Evolutionary conservation across 2,113 vertebrate species (phyloP), one percentile per base, ranked within the genome.

Genomic region (Psittacula cyanocephala): DNA sequence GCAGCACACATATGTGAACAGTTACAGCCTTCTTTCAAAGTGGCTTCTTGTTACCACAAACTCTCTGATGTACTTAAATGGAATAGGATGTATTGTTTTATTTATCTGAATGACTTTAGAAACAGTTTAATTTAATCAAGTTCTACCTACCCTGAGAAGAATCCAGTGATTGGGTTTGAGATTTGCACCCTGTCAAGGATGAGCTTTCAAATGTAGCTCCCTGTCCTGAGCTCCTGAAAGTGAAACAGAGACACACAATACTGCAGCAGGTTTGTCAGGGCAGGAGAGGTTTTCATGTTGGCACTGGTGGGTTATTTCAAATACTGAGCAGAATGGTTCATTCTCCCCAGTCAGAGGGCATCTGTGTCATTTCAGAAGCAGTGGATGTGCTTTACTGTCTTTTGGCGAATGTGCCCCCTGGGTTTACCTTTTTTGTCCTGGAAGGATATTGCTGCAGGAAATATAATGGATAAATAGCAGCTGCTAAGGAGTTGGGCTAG

Each of bases 101-200:
- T 65, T 79, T 68, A 47, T 9, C 76, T 79, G 41, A 72, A 44
- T 62, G 8, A 43, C 11, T 82, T 86, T 16, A 69, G 41, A 81
- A 82, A 53, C 3, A 49, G 17, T 43, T 70, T 46, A 43, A 46
- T 81, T 81, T 53, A 14, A 2, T 71, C 16, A 33, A 53, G 50
- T 62, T 69, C 39, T 83, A 25, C 94, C 3, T 96, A 98, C 98
- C 98, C 85, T 97, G 97, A 65, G 97, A 97, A 78, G 97, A 98
- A 87, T 97, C 98, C 25, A 89, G 77, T 8, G 98, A 97, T 7
- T 97, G 96, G 17, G 97, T 74, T 89, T 98, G 96, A 72, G 97
- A 96, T 70, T 91, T 97, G 83, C 96, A 93, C 31, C 74, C 95
- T 46, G 94, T 87, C 83, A 95, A 50, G 12, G 91, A 74, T 35